Evolutionary conservation across 2,888 invertebrate species (phyloP).

Genomic region (Ametastegia equiseti): DNA sequence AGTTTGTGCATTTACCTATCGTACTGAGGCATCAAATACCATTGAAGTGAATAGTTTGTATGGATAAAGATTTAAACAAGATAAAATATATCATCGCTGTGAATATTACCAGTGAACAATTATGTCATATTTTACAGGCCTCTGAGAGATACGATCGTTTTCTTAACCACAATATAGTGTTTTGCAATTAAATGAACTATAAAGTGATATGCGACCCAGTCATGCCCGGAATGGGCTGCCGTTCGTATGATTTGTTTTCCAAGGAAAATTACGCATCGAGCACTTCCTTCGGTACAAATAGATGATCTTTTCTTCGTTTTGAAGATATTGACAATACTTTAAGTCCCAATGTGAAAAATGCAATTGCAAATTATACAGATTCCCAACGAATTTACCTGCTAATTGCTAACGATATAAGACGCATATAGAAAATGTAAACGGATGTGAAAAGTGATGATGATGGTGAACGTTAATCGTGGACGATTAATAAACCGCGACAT

Average conservation of each 20-base stretch:
- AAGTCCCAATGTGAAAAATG: background rate
- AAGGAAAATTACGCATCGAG: background rate
- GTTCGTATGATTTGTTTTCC: background rate
- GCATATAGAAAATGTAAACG: background rate
- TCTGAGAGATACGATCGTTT: background rate
- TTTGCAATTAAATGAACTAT: background rate
- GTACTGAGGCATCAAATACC: background rate
- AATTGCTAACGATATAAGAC: background rate
- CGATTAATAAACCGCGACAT: too few relatives aligned
- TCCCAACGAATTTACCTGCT: too few relatives aligned
- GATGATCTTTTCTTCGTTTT: background rate
- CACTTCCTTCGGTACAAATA: background rate
- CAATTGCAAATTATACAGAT: too few relatives aligned
- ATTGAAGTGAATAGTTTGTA: background rate
- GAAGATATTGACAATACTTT: background rate
- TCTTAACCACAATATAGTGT: background rate
- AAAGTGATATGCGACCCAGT: background rate
- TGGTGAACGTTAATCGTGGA: background rate
- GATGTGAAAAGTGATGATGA: background rate
- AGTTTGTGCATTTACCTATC: background rate
- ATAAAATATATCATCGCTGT: background rate
- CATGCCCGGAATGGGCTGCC: background rate
- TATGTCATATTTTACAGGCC: background rate
- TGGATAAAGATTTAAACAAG: background rate
- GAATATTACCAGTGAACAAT: slow-evolving; percentile 10